Conservation (phyloP, 2,888 invertebrate genomes). For the Polydrusus tereticollis region DNA sequence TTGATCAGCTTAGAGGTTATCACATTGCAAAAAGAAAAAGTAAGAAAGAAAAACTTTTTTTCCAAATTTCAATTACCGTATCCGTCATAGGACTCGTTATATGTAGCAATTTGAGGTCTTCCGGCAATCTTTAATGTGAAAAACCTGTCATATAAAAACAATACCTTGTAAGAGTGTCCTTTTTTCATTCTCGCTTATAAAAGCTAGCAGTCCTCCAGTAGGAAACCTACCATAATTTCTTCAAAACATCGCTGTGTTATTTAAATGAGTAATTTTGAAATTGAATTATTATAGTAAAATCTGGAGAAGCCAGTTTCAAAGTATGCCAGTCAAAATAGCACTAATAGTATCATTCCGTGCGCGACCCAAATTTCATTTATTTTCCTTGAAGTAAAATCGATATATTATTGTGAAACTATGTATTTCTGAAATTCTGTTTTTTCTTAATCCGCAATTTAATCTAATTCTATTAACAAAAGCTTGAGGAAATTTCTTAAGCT, state of each 20-base stretch:
- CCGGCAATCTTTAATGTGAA: not conserved
- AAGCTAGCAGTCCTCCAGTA: not conserved
- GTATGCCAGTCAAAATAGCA: slow-evolving; percentile 22
- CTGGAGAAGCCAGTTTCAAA: slow-evolving; percentile 1
- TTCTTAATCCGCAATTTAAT: not conserved
- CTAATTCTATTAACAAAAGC: not conserved
- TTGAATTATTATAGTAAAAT: not conserved
- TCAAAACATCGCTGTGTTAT: not conserved
- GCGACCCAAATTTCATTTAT: slow-evolving; percentile 41
- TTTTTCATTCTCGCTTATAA: slow-evolving; percentile 12
- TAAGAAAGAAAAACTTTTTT: too few species aligned
- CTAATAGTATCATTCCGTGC: slow-evolving; percentile 46
- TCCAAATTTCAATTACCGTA: too few species aligned
- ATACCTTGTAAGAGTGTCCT: slow-evolving; percentile 2
- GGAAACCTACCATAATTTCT: not conserved
- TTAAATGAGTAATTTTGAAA: not conserved
- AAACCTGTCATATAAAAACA: too few species aligned
- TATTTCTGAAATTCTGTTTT: not conserved
- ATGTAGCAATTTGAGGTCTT: too few species aligned
- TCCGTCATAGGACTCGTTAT: too few species aligned
- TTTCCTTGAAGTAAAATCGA: slow-evolving; percentile 44
- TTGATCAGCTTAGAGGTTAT: too few species aligned
- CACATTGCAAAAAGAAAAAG: too few species aligned
- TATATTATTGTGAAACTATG: slow-evolving; percentile 23
- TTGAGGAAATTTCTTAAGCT: not conserved